A percentile compares a stretch with the other conserved stretches of the same genome.
Conservation (phyloP, 2,113 vertebrate species). For the Cathartes aura region DNA sequence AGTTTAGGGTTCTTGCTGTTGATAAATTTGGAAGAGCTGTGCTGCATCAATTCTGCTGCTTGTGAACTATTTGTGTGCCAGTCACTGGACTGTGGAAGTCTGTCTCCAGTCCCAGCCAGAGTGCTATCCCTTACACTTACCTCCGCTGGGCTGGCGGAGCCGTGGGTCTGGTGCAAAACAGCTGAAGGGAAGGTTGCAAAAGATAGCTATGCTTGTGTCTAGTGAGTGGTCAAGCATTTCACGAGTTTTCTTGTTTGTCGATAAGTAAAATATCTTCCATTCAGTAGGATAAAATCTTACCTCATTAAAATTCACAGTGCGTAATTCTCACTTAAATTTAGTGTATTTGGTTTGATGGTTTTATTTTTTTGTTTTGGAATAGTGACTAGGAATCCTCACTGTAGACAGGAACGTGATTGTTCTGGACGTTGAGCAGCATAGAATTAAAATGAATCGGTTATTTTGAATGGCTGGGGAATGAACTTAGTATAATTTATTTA, state of each 20-base stretch:
- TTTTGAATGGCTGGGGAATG: neutral
- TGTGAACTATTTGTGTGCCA: neutral
- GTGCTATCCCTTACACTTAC: accelerated
- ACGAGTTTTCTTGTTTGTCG: neutral
- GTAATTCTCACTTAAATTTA: neutral
- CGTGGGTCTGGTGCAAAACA: neutral
- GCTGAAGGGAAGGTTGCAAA: neutral
- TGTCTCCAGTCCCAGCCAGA: neutral
- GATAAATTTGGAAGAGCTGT: neutral
- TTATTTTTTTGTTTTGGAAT: neutral
- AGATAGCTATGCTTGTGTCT: neutral
- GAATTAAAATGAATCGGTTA: neutral
- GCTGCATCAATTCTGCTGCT: neutral
- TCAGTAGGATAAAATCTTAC: neutral
- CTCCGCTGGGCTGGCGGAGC: neutral
- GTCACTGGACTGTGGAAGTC: neutral
- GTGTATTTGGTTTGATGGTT: neutral
- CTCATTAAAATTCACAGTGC: neutral
- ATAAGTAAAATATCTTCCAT: neutral
- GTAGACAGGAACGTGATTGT: neutral
- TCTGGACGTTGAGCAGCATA: neutral
- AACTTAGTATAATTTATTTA: neutral
- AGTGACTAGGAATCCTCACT: neutral
- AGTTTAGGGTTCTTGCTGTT: neutral
- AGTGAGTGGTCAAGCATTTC: neutral